phyloP scores from a whole-genome alignment of 2,113 vertebrate genomes.

The Onychostoma macrolepis region DNA sequence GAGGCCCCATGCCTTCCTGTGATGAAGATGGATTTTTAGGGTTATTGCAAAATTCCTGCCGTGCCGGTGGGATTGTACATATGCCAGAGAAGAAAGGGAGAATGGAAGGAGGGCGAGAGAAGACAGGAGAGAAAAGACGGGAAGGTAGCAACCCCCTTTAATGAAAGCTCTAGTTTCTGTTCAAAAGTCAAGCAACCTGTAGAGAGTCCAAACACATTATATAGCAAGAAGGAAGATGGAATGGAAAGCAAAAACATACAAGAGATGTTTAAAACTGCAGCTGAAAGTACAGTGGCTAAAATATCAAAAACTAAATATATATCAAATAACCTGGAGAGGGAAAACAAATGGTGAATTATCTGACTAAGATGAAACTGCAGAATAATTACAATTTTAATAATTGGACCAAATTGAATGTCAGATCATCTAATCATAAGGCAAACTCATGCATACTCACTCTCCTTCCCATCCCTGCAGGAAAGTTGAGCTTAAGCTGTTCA shows the following conservation, averaged over 20 bases:
- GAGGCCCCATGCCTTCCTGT: slow-evolving; percentile 39
- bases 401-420: not conserved
- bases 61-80: slow-evolving; percentile 44
- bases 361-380: not conserved
- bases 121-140: not conserved
- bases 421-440: not conserved
- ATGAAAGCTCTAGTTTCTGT: slow-evolving; percentile 44
- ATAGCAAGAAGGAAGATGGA: slow-evolving; percentile 7
- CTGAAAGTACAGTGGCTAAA: not conserved
- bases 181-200: not conserved
- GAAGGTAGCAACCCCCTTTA: slow-evolving; percentile 25
- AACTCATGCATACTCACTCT: not conserved
- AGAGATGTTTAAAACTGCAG: not conserved
- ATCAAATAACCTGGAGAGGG: not conserved
- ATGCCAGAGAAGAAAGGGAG: slow-evolving; percentile 5
- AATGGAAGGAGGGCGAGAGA: not conserved
- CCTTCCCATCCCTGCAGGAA: slow-evolving; percentile 18
- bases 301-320: not conserved
- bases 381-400: slow-evolving; percentile 12
- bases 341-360: not conserved
- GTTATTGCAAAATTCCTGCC: slow-evolving; percentile 59
- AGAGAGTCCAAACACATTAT: not conserved
- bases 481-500: not conserved
- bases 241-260: not conserved
- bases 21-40: slow-evolving; percentile 47